A percentile compares a stretch with the other conserved stretches of the same genome.
Evolutionary conservation across 2,113 vertebrate genomes (phyloP).

Genomic region (Dromiciops gliroides): DNA sequence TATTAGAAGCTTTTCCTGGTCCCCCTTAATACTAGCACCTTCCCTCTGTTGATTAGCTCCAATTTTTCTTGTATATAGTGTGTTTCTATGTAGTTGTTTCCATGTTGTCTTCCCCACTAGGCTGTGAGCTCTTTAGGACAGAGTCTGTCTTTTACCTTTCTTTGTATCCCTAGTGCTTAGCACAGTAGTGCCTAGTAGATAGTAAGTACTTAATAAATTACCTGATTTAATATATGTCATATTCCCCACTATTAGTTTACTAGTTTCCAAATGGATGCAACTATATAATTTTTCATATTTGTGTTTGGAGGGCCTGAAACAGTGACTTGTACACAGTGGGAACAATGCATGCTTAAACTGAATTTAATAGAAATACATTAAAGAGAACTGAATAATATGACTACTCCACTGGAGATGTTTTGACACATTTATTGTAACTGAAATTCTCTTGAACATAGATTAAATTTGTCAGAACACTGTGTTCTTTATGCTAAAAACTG

Average conservation of each 20-base stretch:
- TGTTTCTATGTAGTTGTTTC: neutral
- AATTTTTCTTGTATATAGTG: neutral
- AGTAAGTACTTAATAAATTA: neutral
- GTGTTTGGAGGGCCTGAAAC: neutral
- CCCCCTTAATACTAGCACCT: neutral
- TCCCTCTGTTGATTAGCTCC: neutral
- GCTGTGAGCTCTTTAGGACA: neutral
- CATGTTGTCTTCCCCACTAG: neutral
- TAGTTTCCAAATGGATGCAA: neutral
- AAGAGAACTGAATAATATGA: conserved; percentile 28
- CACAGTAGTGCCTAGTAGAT: neutral
- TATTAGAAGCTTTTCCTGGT: neutral
- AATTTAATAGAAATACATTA: conserved; percentile 14
- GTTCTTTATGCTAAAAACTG: conserved; percentile 14
- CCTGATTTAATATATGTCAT: neutral
- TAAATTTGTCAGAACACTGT: conserved; percentile 14
- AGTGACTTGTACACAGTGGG: neutral
- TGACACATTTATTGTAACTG: conserved; percentile 31
- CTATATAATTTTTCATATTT: neutral
- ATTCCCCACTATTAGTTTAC: neutral
- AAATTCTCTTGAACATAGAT: conserved; percentile 57
- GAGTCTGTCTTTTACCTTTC: neutral
- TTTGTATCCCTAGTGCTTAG: neutral
- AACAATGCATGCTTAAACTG: neutral
- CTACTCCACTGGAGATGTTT: conserved; percentile 40